Evolutionary conservation across 2,113 vertebrate genomes (phyloP), one percentile per base, ranked within the genome.

Genomic region (Python bivittatus): DNA sequence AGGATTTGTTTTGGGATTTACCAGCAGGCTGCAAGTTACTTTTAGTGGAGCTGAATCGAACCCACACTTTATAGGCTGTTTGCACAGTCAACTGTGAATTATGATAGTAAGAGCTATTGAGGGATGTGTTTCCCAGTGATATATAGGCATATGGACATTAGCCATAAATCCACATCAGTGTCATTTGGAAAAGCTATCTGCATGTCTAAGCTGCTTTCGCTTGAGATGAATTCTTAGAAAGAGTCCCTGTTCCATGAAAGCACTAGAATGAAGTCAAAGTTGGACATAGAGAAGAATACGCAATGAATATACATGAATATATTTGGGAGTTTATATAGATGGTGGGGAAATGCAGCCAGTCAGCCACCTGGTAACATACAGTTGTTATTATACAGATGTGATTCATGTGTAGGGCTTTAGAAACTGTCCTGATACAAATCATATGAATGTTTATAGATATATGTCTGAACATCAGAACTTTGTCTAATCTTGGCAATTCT

Each of bases 81-180:
- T 72, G 38, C 61, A 72, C 61, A 54, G 48, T 54, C 64, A 72
- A 11, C n/a, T 54, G n/a, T 79, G 64, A 79, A 53, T 90, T 79
- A 90, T 90, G 48, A 53, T 23, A n/a, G 64, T 38, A 79, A 33
- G 88, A 38, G 22, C n/a, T 79, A 79, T 79, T 54, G 20, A 72
- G 48, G 52, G 88, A 90, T 33, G n/a, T 33, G 29, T 90, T 72
- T 79, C 23, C 23, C 11, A 90, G 61, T 33, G 48, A 90, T 33
- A 72, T 90, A 90, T 25, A 90, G 88, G 48, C 61, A 72, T 38
- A 10, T 90, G 48, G 12, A 33, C 52, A 79, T 90, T 54, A 38
- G 48, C 88, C 52, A 79, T 79, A 90, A 90, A 79, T 79, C 61
- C 88, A 79, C 54, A 68, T 79, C 48, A 79, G n/a, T 79, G 61